Evolutionary conservation across 2,888 invertebrate genomes (phyloP), one percentile per base, ranked within the genome.

Genomic region (Scaptomyza flava): DNA sequence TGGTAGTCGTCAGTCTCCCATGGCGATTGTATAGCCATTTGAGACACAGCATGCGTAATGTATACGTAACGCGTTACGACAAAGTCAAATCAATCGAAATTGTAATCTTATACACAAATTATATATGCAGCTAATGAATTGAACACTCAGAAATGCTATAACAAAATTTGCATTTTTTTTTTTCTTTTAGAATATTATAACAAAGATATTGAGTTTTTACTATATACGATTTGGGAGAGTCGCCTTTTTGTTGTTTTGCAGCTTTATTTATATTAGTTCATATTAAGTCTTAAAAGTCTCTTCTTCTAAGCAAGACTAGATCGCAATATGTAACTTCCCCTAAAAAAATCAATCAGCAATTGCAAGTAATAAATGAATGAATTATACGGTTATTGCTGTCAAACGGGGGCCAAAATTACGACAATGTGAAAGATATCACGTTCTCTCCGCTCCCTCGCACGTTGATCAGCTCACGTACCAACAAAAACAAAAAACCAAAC

Each of bases 1-100:
- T 17, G 17, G 17, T n/a, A 4, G 47, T 38, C 14, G 27, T 14
- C 63, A 75, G 17, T 53, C 63, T 72, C 64, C 64, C 76, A 59
- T 75, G 63, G 48, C 51, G 75, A 61, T 53, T 43, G 45, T 31
- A 14, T 50, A 20, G 57, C 42, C 14, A 50, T 41, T 52, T 46
- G 43, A 53, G 46, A 34, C 42, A 20, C 42, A 61, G 52, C 31
- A 50, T 62, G 60, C 68, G 45, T 77, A 48, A 60, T 57, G 68
- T 57, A 77, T 74, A 72, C 64, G 74, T 74, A 73, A 61, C 38
- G 72, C 60, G 46, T 68, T 64, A 48, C 64, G 41, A 17, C 17
- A 9, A 41, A 45, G n/a, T 33, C 36, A 41, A 54, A 30, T 31
- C 38, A 12, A 51, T 56, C 53, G 50, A 17, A 56, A 52, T 66